Conservation (phyloP, 2,113 vertebrate species). For the Coryphaenoides rupestris region DNA sequence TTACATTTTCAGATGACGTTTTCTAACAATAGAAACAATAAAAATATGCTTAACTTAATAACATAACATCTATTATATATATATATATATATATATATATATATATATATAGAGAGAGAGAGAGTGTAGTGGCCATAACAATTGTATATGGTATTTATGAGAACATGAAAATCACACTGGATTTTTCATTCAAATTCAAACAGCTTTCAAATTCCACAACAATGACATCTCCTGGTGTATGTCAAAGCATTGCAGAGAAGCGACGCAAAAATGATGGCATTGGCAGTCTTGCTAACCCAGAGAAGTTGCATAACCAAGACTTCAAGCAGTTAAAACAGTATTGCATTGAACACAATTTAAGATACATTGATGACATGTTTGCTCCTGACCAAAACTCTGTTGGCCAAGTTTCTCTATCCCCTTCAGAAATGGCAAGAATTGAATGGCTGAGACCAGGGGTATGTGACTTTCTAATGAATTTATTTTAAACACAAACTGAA, state of each 20-base stretch:
- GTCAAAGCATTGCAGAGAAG: slow-evolving; percentile 57
- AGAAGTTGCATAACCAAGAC: slow-evolving; percentile 55
- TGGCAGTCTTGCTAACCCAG: slow-evolving; percentile 48
- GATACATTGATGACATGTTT: slow-evolving; percentile 62
- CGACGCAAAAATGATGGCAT: slow-evolving; percentile 42
- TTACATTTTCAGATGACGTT: no score
- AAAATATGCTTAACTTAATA: no score
- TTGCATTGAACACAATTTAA: slow-evolving; percentile 13
- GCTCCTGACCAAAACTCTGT: slow-evolving; percentile 63
- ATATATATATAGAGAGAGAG: no score
- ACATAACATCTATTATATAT: no score
- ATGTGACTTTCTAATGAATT: not conserved
- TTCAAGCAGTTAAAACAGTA: slow-evolving; percentile 45
- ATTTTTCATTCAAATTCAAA: no score
- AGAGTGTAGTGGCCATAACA: no score
- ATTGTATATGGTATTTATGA: no score
- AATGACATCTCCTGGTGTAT: slow-evolving; percentile 68
- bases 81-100: no score
- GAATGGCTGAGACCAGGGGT: slow-evolving; percentile 52
- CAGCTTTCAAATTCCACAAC: slow-evolving; percentile 6
- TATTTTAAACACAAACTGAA: not conserved
- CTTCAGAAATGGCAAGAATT: slow-evolving; percentile 21
- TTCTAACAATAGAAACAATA: no score
- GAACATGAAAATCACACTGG: no score
- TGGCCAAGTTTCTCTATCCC: slow-evolving; percentile 35